These are phyloP conservation scores for Pangasius djambal DNA, from an alignment of 2,797 vertebrate genomes.

Conservation along the genomic window DNA sequence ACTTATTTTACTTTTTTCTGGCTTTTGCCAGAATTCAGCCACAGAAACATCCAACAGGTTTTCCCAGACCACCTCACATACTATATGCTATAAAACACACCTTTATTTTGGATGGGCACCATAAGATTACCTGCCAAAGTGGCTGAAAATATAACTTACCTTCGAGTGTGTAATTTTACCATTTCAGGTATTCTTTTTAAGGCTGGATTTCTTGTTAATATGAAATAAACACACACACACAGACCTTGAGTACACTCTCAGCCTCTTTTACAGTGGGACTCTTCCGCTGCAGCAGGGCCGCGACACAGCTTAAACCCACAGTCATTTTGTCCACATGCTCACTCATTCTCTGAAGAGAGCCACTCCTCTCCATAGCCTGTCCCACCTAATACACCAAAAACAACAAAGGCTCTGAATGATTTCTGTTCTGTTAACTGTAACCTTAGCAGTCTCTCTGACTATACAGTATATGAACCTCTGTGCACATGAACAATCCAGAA, in stretches of 20 bases:
- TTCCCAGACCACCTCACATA: not conserved
- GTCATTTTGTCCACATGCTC: constrained; percentile 77
- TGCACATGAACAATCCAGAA: not conserved
- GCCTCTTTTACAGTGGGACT: constrained; percentile 81
- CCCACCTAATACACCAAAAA: constrained; percentile 30
- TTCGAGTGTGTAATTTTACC: not conserved
- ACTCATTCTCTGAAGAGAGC: constrained; percentile 72
- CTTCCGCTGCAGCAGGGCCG: constrained; percentile 80
- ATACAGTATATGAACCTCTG: too few species aligned
- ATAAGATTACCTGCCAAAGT: not conserved
- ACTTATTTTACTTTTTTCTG: not conserved
- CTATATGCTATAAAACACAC: not conserved
- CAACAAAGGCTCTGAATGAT: not conserved
- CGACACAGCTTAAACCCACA: constrained; percentile 77
- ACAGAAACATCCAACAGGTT: not conserved
- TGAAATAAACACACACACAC: not conserved
- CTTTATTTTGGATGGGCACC: not conserved
- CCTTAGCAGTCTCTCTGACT: not conserved
- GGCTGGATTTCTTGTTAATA: not conserved
- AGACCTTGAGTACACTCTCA: constrained; percentile 85
- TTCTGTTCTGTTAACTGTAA: not conserved
- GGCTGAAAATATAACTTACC: not conserved
- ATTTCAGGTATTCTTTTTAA: not conserved
- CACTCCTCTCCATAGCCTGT: constrained; percentile 63
- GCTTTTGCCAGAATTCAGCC: not conserved